Evolutionary conservation across 1,140 invertebrate species (phyloP).

Genomic region (Anastrepha ludens): DNA sequence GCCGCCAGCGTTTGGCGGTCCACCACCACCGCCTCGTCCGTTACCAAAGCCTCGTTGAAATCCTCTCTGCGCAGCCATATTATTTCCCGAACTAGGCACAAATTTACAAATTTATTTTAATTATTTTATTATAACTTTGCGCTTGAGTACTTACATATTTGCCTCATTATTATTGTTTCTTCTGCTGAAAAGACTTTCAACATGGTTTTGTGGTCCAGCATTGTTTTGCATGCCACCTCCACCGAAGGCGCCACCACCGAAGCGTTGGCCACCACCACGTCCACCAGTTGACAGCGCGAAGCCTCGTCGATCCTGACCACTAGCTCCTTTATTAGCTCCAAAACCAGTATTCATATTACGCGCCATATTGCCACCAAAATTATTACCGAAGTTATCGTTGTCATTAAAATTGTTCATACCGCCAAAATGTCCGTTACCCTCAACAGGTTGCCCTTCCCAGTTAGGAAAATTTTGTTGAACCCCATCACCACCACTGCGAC

Average conservation of each 20-base stretch:
- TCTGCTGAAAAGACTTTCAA: not conserved
- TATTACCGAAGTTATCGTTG: constrained; percentile 48
- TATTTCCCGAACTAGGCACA: not conserved
- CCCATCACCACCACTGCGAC: constrained; percentile 53
- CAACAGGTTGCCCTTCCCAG: constrained; percentile 62
- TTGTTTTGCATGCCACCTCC: constrained; percentile 43
- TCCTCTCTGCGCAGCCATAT: not conserved
- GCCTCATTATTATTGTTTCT: constrained; percentile 27
- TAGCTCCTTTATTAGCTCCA: constrained; percentile 43
- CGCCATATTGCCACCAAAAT: constrained; percentile 58
- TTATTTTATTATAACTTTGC: not conserved
- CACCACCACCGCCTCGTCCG: not conserved
- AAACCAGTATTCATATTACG: constrained; percentile 56
- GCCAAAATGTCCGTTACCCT: constrained; percentile 66
- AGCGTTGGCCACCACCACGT: not conserved
- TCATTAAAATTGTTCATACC: constrained; percentile 67
- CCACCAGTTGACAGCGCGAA: constrained; percentile 55
- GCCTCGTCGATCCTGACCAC: constrained; percentile 57
- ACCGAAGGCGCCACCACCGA: constrained; percentile 25
- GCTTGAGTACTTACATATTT: constrained; percentile 53
- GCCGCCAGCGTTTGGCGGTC: constrained; percentile 64
- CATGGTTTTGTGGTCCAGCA: not conserved
- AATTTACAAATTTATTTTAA: not conserved
- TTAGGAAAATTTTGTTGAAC: constrained; percentile 5
- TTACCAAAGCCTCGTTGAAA: constrained; percentile 10